Evolutionary conservation across 64 coral and sea anemone genomes (phyloP).

Genomic region (Stichodactyla mertensii): DNA sequence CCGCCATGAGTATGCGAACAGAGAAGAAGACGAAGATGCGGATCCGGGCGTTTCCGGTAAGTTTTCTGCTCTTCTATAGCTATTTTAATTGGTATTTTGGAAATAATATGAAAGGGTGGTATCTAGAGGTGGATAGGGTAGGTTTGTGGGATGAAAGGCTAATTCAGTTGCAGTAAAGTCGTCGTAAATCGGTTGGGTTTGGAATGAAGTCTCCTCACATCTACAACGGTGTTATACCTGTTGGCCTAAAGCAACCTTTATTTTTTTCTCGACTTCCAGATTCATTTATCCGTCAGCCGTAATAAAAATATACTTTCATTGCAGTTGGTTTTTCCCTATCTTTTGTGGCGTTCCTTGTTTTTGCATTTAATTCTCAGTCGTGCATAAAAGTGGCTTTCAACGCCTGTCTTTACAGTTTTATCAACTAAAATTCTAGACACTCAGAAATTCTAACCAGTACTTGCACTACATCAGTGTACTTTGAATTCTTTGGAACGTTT

Average conservation of each 20-base stretch:
- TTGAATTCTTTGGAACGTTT: neutral
- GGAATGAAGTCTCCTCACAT: neutral
- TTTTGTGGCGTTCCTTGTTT: neutral
- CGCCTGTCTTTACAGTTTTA: neutral
- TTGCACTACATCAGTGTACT: neutral
- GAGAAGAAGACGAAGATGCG: constrained; percentile 95
- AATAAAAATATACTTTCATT: neutral
- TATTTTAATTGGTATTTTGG: constrained; percentile 10
- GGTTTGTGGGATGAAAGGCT: neutral
- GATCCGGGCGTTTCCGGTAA: constrained; percentile 99
- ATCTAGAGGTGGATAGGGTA: neutral
- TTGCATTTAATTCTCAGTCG: neutral
- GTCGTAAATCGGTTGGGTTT: neutral
- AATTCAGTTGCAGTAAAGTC: neutral
- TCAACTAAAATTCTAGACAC: neutral
- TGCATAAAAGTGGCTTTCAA: constrained; percentile 1
- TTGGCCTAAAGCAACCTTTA: neutral
- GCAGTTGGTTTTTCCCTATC: neutral
- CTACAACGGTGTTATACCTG: neutral
- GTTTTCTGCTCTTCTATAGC: constrained; percentile 17
- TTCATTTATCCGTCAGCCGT: neutral
- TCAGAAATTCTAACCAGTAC: neutral
- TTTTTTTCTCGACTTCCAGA: neutral
- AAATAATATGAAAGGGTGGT: constrained; percentile 27
- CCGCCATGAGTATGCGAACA: constrained; percentile 79